Conservation (phyloP, 2,888 invertebrate species). For the Amblyteles armatorius region DNA sequence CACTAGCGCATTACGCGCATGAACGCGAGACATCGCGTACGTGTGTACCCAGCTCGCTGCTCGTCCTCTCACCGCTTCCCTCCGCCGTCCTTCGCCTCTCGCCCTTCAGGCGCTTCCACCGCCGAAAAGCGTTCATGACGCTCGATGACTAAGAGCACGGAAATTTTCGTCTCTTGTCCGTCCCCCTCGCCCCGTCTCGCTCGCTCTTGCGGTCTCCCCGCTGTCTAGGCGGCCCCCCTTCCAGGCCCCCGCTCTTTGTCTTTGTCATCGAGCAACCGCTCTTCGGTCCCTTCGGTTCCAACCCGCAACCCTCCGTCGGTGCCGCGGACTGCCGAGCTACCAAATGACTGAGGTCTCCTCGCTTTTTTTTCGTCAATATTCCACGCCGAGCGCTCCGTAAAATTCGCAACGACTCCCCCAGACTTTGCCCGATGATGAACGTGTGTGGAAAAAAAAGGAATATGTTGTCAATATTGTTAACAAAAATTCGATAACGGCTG, state of each 20-base stretch:
- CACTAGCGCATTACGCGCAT: conserved; percentile 4
- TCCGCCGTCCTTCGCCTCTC: conserved; percentile 37
- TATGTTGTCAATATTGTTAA: not conserved
- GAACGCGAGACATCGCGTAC: not conserved
- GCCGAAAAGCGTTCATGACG: conserved; percentile 67
- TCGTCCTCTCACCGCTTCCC: conserved; percentile 20
- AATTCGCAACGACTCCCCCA: conserved; percentile 7
- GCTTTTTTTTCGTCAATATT: conserved; percentile 30
- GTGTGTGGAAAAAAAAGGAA: not conserved
- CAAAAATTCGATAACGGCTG: too few relatives aligned
- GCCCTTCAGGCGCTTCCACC: conserved; percentile 32
- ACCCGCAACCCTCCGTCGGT: conserved; percentile 44
- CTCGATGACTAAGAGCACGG: conserved; percentile 69
- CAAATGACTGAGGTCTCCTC: conserved; percentile 49
- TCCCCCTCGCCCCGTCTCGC: conserved; percentile 44
- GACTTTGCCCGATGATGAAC: not conserved
- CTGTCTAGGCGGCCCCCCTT: conserved; percentile 59
- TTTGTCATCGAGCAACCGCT: conserved; percentile 69
- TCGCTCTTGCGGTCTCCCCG: conserved; percentile 44
- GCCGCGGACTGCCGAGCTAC: conserved; percentile 37
- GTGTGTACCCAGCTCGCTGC: conserved; percentile 21
- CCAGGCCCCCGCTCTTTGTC: conserved; percentile 52
- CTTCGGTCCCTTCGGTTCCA: conserved; percentile 58
- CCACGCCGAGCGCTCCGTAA: conserved; percentile 5
- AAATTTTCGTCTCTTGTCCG: conserved; percentile 67